Evolutionary conservation across 37 sponge, comb jelly and placozoan species (phyloP), one percentile per base, ranked within the genome.

Genomic region (Halichondria panicea): DNA sequence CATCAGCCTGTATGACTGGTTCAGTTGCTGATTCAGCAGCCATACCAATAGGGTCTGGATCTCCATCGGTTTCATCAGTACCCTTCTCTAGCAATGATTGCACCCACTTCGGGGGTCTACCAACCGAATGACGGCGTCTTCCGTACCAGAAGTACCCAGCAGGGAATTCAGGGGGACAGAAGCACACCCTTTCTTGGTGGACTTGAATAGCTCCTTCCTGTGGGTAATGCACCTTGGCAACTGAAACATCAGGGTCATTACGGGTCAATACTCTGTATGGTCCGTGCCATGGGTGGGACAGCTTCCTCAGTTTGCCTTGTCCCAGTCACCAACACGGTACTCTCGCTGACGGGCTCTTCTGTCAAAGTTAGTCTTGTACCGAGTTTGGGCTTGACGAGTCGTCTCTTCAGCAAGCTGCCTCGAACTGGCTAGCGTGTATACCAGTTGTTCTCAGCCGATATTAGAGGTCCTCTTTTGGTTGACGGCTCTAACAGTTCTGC

Each of bases 251-350:
- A 0, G 67, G 54, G 21, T 42, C 43, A n/a, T 63, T 57, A 39
- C 52, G 2, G 18, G 74, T 13, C 8, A 28, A 8, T 7, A 79
- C 52, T 33, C 81, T 18, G 53, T 80, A 79, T 52, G 80, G 75
- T 12, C 87, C 87, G 63, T 73, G 71, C 87, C 80, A 86, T 0
- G 80, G 74, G 30, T 52, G 33, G 15, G 79, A 77, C 6, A 77
- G 70, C 62, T 84, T 84, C 19, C 84, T 25, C 38, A 38, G 42
- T 27, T 67, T 38, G 12, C 84, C 77, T 4, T 25, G 0, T 65
- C 75, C 83, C 83, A 74, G 54, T 74, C 55, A 5, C 83, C 83
- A 43, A 74, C 2, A 8, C 24, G 1, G 38, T 30, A 48, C 1
- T 0, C 5, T 5, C 1, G 0, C 0, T 43, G 41, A 13, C 13